Conservation (phyloP, 2,113 vertebrate species). For the Reinhardtius hippoglossoides region DNA sequence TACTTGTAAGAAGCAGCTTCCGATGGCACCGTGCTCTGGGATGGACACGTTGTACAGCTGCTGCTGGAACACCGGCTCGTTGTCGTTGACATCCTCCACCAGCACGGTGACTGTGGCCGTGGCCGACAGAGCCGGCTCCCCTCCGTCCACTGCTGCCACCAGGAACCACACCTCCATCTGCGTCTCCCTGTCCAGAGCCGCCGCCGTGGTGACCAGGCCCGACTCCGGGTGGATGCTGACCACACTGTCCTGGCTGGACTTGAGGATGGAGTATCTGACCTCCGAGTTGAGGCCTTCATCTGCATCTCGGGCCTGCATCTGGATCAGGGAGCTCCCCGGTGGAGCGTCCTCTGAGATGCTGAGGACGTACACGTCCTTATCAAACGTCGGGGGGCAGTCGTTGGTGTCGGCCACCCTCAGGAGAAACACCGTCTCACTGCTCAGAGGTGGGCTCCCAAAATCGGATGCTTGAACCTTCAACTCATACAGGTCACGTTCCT, state of each 20-base stretch:
- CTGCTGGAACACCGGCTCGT: conserved; percentile 88
- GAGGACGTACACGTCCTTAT: conserved; percentile 76
- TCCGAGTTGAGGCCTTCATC: conserved; percentile 86
- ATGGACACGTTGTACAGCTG: conserved; percentile 86
- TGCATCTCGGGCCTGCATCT: conserved; percentile 83
- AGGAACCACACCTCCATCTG: conserved; percentile 81
- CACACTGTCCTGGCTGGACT: conserved; percentile 60
- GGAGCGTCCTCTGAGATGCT: conserved; percentile 84
- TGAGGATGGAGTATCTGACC: conserved; percentile 82
- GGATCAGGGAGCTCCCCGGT: conserved; percentile 83
- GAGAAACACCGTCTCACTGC: conserved; percentile 77
- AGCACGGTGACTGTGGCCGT: conserved; percentile 84
- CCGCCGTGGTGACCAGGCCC: conserved; percentile 82
- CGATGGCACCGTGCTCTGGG: conserved; percentile 82
- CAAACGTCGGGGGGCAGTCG: conserved; percentile 87
- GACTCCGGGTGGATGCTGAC: conserved; percentile 82
- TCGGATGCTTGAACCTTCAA: conserved; percentile 86
- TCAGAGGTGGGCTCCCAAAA: conserved; percentile 83
- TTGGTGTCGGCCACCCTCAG: conserved; percentile 87
- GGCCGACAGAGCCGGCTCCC: conserved; percentile 83
- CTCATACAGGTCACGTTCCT: conserved; percentile 84
- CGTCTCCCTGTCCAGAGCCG: conserved; percentile 85
- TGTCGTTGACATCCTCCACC: conserved; percentile 91
- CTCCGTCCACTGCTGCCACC: conserved; percentile 87
- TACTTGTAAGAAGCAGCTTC: conserved; percentile 91